Evolutionary conservation across 1,140 invertebrate species (phyloP).

Genomic region (Bombus haemorrhoidalis): DNA sequence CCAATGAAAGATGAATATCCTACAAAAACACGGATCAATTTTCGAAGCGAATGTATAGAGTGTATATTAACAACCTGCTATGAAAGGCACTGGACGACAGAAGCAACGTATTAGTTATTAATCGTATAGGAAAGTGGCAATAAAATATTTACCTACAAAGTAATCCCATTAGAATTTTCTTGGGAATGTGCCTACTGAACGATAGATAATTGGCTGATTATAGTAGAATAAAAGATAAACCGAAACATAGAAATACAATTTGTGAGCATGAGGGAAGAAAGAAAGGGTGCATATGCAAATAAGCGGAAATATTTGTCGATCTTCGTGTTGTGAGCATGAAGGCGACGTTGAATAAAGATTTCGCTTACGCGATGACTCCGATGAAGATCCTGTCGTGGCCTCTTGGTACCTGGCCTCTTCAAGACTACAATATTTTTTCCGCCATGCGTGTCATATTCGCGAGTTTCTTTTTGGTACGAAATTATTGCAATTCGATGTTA

Average conservation of each 20-base stretch:
- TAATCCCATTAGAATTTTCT: not conserved
- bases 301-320: no score
- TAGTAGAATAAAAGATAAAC: constrained; percentile 27
- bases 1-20: not conserved
- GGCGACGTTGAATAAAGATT: not conserved
- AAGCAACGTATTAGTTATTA: not conserved
- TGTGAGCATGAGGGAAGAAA: not conserved
- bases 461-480: not conserved
- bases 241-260: not conserved
- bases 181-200: no score
- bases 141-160: not conserved
- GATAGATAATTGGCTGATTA: not conserved
- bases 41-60: not conserved
- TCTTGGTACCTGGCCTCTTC: constrained; percentile 57
- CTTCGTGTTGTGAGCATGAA: not conserved
- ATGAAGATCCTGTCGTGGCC: constrained; percentile 43
- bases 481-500: no score
- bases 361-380: constrained; percentile 41
- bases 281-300: not conserved
- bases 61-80: not conserved
- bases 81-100: rapidly evolving
- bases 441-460: constrained; percentile 8
- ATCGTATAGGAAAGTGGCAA: not conserved
- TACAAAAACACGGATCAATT: not conserved
- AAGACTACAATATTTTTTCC: constrained; percentile 18